Base-by-base conservation (phyloP, 2,888 invertebrate species). In the Lymantria monacha region DNA sequence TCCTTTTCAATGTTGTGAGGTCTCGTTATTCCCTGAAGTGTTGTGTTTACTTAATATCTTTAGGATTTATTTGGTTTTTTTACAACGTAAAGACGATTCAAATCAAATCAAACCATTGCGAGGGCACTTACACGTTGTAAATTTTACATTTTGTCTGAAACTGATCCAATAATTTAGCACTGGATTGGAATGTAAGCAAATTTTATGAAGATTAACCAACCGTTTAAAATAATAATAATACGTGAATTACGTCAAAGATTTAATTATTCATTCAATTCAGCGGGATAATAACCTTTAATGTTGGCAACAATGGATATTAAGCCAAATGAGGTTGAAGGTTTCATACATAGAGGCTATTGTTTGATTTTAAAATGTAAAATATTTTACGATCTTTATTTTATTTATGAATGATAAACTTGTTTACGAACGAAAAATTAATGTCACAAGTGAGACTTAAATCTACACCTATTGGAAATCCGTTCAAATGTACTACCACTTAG, bases 211-310 rank as follows among this genome's bases (percentile, higher is more conserved):
- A n/a, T n/a, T n/a, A n/a, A n/a, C n/a, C n/a, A n/a, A n/a, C n/a
- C n/a, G n/a, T n/a, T n/a, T n/a, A n/a, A n/a, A n/a, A n/a, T n/a
- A n/a, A n/a, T n/a, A n/a, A 14, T 38, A 60, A 51, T 56, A 55
- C 12, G 30, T 42, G 48, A 55, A 61, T 54, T 55, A 67, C 43
- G 45, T 7, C 42, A 30, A 9, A 58, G 62, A 74, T 69, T 70
- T 72, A 74, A 74, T 74, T 69, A 75, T 72, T 68, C 74, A 69
- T 73, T 69, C 66, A 75, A 74, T 76, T 77, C 70, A 61, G 70
- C 55, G 61, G 63, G 63, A 69, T 75, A 76, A 76, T 76, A n/a
- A 65, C 70, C 66, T 64, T 70, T 68, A 68, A 68, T 64, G 69
- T 67, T 63, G 44, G 55, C 62, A 66, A 76, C 72, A 77, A 72